Evolutionary conservation across 2,113 vertebrate genomes (phyloP).

Genomic region (Microcebus murinus): DNA sequence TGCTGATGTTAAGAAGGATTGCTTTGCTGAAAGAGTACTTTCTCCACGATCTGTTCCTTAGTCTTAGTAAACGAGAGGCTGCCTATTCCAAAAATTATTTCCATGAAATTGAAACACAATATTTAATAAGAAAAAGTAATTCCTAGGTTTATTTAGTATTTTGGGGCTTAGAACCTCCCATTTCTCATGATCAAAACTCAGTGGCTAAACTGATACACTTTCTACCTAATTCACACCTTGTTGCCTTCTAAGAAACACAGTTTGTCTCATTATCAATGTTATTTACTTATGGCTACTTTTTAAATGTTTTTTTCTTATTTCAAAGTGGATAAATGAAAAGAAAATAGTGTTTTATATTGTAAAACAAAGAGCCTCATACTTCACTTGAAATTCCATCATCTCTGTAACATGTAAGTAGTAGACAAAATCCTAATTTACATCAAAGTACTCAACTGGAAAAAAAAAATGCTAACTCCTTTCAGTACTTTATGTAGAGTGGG

Average conservation of each 20-base stretch:
- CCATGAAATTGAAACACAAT: slow-evolving; percentile 27
- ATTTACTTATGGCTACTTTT: slow-evolving; percentile 36
- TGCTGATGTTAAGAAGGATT: neutral
- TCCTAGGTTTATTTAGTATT: slow-evolving; percentile 35
- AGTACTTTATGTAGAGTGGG: slow-evolving; percentile 74
- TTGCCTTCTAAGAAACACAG: neutral
- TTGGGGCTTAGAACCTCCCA: neutral
- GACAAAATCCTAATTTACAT: slow-evolving; percentile 80
- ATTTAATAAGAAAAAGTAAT: slow-evolving; percentile 32
- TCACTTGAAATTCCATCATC: slow-evolving; percentile 70
- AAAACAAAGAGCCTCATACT: slow-evolving; percentile 22
- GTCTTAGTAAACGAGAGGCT: neutral
- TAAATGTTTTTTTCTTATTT: slow-evolving; percentile 46
- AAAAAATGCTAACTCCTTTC: slow-evolving; percentile 78
- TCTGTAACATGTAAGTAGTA: slow-evolving; percentile 57
- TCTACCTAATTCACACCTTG: neutral
- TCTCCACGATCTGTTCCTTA: neutral
- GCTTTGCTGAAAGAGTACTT: neutral
- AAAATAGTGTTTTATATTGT: slow-evolving; percentile 55
- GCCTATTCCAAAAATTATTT: neutral
- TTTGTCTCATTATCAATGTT: slow-evolving; percentile 27
- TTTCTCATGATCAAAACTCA: neutral
- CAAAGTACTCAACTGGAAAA: slow-evolving; percentile 73
- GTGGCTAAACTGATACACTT: neutral
- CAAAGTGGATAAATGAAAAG: slow-evolving; percentile 49